phyloP scores from a whole-genome alignment of 2,113 vertebrate species.

The Macquaria ambigua region DNA sequence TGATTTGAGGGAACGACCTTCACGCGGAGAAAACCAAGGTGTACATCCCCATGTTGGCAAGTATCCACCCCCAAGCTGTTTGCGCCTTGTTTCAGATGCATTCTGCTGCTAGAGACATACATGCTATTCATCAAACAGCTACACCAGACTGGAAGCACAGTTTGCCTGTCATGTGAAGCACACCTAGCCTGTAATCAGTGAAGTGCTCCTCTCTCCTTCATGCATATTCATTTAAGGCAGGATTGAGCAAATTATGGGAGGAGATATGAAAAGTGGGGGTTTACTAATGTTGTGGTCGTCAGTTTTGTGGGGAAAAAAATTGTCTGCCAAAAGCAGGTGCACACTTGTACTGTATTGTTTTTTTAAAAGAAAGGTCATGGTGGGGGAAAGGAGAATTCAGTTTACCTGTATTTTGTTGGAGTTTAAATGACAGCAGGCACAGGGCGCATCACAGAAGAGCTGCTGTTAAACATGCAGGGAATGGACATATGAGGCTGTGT shows the following conservation, averaged over 20 bases:
- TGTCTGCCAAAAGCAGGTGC: neutral
- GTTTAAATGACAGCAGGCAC: neutral
- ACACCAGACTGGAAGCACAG: slow-evolving; percentile 13
- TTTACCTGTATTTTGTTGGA: neutral
- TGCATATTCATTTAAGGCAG: slow-evolving; percentile 25
- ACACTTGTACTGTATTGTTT: neutral
- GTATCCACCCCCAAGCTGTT: neutral
- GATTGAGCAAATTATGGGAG: slow-evolving; percentile 1
- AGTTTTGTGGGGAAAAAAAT: neutral
- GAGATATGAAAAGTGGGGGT: neutral
- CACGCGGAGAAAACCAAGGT: neutral
- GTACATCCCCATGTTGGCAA: neutral
- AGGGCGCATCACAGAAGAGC: too few species aligned
- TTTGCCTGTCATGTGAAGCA: slow-evolving; percentile 18
- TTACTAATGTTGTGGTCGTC: neutral
- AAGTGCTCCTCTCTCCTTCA: neutral
- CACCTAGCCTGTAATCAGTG: slow-evolving; percentile 26
- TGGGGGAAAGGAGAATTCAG: neutral
- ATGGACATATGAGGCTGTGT: neutral
- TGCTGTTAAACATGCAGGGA: neutral
- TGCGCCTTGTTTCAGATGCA: slow-evolving; percentile 18
- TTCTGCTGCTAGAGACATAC: slow-evolving; percentile 4
- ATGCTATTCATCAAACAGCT: slow-evolving; percentile 45
- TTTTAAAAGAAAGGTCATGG: neutral
- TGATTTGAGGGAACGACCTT: slow-evolving; percentile 12